These are phyloP conservation scores for Pimephales promelas DNA, from an alignment of 2,113 vertebrate species.

Conservation along the genomic window DNA sequence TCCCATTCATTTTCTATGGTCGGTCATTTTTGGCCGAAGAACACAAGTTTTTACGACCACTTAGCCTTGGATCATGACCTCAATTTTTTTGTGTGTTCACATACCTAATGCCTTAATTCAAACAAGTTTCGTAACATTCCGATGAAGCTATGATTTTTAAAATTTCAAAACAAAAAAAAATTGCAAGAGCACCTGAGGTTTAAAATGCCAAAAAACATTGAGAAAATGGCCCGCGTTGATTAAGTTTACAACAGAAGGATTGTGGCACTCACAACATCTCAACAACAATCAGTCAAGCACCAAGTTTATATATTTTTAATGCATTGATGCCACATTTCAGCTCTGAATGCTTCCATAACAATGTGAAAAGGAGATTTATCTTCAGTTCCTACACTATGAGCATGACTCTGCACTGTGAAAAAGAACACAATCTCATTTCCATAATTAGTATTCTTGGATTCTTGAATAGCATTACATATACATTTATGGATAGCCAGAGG, in stretches of 20 bases:
- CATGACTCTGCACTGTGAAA: constrained; percentile 5
- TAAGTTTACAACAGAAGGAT: not conserved
- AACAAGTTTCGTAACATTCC: too few species aligned
- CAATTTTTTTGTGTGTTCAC: too few species aligned
- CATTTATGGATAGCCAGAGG: constrained; percentile 9
- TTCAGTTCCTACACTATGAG: not conserved
- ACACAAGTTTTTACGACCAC: too few species aligned
- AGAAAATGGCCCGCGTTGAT: not conserved
- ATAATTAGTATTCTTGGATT: constrained; percentile 30
- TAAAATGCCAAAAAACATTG: not conserved
- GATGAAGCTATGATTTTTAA: too few species aligned
- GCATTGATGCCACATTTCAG: not conserved
- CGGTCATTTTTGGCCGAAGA: too few species aligned
- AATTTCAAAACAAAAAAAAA: too few species aligned
- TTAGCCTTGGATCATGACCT: too few species aligned
- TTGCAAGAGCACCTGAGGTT: too few species aligned
- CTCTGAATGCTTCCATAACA: not conserved
- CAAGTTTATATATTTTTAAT: constrained; percentile 17
- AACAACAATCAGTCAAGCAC: not conserved
- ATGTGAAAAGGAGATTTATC: not conserved
- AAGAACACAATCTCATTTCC: constrained; percentile 20
- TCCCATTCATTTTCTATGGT: too few species aligned
- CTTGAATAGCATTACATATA: constrained; percentile 6
- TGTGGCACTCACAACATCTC: not conserved
- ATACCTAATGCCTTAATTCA: too few species aligned